These are phyloP conservation scores for Zaprionus inermis DNA, from an alignment of 1,140 invertebrate species.

Conservation along the genomic window DNA sequence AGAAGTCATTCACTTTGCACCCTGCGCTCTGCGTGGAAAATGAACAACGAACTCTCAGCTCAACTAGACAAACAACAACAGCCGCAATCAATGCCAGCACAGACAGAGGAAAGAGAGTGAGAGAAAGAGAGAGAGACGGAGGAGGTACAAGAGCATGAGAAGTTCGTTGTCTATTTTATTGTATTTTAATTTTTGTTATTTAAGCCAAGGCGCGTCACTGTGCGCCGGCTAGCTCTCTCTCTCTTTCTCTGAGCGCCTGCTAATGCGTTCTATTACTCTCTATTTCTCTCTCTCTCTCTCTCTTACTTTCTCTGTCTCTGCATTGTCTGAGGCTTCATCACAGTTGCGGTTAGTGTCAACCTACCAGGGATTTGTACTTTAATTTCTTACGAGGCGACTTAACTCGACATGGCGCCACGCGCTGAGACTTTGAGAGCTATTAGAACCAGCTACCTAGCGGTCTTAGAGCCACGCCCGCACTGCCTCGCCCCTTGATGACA, in stretches of 20 bases:
- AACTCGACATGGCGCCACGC: background rate
- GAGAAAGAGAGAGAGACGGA: slow-evolving; percentile 5
- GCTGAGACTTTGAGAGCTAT: background rate
- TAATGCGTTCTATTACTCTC: background rate
- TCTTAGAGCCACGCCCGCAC: background rate
- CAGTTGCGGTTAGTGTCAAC: slow-evolving; percentile 55
- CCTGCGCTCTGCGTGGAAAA: slow-evolving; percentile 39
- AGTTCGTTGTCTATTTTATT: slow-evolving; percentile 78
- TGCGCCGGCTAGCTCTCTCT: slow-evolving; percentile 41
- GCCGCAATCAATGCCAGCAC: slow-evolving; percentile 60
- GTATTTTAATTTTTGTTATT: slow-evolving; percentile 79
- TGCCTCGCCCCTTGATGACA: background rate
- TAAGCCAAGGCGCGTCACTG: slow-evolving; percentile 55
- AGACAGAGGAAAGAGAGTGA: slow-evolving; percentile 6
- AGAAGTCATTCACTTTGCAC: slow-evolving; percentile 70
- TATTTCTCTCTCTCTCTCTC: background rate
- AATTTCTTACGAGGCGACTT: slow-evolving; percentile 56
- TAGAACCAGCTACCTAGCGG: background rate
- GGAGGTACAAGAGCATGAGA: background rate
- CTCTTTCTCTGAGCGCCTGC: background rate
- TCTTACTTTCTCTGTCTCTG: background rate
- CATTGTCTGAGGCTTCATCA: slow-evolving; percentile 28
- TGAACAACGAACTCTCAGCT: slow-evolving; percentile 70
- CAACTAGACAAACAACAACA: slow-evolving; percentile 42
- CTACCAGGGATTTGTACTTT: slow-evolving; percentile 73